Evolutionary conservation across 2,888 invertebrate species (phyloP).

Genomic region (Fragum fragum): DNA sequence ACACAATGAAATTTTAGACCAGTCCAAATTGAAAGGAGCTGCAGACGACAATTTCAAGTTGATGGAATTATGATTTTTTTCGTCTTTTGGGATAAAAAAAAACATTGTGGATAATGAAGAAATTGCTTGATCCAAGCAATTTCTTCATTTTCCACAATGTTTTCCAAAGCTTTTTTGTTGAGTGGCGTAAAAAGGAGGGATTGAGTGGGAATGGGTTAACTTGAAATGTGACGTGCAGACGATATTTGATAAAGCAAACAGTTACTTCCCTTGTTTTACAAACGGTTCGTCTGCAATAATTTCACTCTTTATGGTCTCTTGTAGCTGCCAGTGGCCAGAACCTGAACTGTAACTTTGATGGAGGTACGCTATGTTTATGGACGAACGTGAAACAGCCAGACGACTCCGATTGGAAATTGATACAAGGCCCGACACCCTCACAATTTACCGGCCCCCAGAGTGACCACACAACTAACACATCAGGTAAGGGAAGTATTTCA

Average conservation of each 20-base stretch:
- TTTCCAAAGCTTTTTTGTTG: too few relatives aligned
- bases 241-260: neutral
- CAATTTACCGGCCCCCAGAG: conserved; percentile 73
- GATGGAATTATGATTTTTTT: too few relatives aligned
- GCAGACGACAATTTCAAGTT: too few relatives aligned
- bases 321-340: conserved; percentile 72
- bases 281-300: neutral
- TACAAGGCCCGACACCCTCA: conserved; percentile 71
- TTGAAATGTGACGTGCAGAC: neutral
- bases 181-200: too few relatives aligned
- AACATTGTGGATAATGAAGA: too few relatives aligned
- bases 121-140: too few relatives aligned
- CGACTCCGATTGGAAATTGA: conserved; percentile 74
- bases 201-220: too few relatives aligned
- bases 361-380: conserved; percentile 76
- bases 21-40: too few relatives aligned
- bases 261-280: conserved; percentile 3
- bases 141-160: too few relatives aligned
- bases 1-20: too few relatives aligned
- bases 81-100: too few relatives aligned
- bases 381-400: conserved; percentile 70
- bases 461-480: conserved; percentile 77
- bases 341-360: conserved; percentile 80
- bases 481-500: conserved; percentile 67
- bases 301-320: neutral